phyloP scores from a whole-genome alignment of 1,140 invertebrate genomes.

The Philopotamus ludificatus region DNA sequence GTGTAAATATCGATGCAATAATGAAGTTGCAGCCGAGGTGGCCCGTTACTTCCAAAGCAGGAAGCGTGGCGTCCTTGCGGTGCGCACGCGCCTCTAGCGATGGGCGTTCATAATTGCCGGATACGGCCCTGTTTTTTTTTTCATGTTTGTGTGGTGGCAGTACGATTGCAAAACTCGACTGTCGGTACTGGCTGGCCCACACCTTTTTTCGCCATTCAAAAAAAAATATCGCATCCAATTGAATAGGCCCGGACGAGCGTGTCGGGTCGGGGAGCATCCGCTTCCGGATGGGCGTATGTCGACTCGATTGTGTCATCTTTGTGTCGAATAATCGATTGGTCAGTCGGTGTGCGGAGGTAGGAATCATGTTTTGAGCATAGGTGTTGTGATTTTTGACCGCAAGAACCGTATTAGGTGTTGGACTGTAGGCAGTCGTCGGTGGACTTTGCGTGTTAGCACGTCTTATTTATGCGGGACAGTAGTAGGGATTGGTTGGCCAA shows the following conservation, averaged over 20 bases:
- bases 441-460: no score
- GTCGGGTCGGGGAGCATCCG: not conserved
- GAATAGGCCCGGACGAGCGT: not conserved
- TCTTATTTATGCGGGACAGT: no score
- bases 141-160: no score
- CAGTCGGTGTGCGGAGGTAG: no score
- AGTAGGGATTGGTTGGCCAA: no score
- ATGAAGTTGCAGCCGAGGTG: not conserved
- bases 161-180: slow-evolving; percentile 8
- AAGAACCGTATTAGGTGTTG: no score
- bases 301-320: no score
- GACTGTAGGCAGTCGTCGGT: no score
- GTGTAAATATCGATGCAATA: not conserved
- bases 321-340: no score
- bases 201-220: slow-evolving; percentile 18
- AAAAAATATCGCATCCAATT: not conserved
- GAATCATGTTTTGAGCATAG: no score
- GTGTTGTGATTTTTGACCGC: no score
- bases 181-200: slow-evolving; percentile 7
- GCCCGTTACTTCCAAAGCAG: no score
- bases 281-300: not conserved
- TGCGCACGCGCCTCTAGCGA: slow-evolving; percentile 11
- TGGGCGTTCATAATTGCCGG: slow-evolving; percentile 17
- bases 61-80: slow-evolving; percentile 27
- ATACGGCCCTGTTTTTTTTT: slow-evolving; percentile 1